Base-by-base conservation (phyloP, 1,140 invertebrate genomes). In the Drosophila pectinifera region DNA sequence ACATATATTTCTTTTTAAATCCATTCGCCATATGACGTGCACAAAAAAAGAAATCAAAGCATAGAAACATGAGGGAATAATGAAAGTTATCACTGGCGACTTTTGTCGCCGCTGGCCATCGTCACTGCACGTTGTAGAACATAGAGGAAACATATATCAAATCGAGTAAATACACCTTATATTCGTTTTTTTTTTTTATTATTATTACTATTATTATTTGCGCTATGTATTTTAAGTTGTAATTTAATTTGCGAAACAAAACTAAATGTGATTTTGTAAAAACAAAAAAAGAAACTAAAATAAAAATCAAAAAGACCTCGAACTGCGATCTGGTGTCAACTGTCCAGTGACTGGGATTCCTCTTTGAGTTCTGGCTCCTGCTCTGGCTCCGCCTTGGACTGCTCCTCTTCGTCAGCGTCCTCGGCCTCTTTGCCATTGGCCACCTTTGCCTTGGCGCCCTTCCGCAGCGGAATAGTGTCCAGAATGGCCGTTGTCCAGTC, bases 401-500 rank as follows among this genome's bases (percentile, higher is more conserved):
- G 7, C 5, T 18, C 13, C 7, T 41, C n/a, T 26, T 24, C 7
- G 10, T 43, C 54, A 5, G 7, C 28, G 10, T 51, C 26, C 3
- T 16, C 11, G n/a, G 38, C 14, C 11, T 56, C 31, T 18, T 28
- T 38, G 16, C 5, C 24, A 92, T 46, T 51, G 0, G 5, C 10
- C 7, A 11, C 54, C 54, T 92, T 92, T 1, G 92, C 92, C 73
- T 94, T 93, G 14, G 95, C 95, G 28, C 96, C 95, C 93, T 96
- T 97, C 39, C 97, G 94, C 76, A 94, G 93, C 39, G 97, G 97
- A 67, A 98, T 93, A 2, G 97, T 96, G 84, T 95, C 93, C 39
- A 98, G 93, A 73, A 99, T 95, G 7, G 97, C 95, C 54, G 98
- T 95, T 91, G 96, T 95, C 97, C 98, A 99, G 39, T 95, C 93